phyloP scores from a whole-genome alignment of 2,113 vertebrate genomes.

The Lagenorhynchus albirostris region DNA sequence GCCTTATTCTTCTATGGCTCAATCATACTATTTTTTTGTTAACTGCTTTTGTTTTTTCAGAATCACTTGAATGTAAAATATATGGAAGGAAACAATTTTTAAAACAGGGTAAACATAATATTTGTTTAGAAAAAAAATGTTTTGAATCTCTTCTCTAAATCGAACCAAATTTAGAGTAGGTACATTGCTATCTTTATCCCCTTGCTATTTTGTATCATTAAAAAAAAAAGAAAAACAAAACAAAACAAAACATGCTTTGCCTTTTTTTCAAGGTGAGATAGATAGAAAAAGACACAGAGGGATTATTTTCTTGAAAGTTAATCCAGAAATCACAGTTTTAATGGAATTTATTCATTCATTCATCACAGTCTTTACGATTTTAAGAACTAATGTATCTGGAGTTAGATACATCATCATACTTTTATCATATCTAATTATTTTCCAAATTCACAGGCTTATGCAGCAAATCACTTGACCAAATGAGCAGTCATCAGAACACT shows the following conservation, averaged over 20 bases:
- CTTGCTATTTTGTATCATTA: background rate
- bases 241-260: background rate
- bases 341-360: background rate
- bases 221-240: background rate
- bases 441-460: background rate
- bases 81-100: conserved; percentile 48
- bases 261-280: background rate
- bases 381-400: background rate
- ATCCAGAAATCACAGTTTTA: background rate
- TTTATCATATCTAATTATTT: background rate
- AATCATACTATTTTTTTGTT: conserved; percentile 37
- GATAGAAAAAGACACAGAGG: background rate
- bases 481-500: background rate
- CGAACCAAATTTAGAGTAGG: conserved; percentile 3
- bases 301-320: background rate
- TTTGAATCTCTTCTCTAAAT: conserved; percentile 1
- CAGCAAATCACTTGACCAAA: background rate
- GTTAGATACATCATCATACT: background rate
- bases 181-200: background rate
- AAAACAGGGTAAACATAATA: conserved; percentile 18
- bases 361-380: background rate
- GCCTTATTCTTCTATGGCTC: conserved; percentile 41
- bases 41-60: conserved; percentile 25
- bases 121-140: background rate
- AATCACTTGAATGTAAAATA: conserved; percentile 40